A percentile compares a stretch with the other conserved stretches of the same genome.
These are phyloP conservation scores for Seira ritae DNA, from an alignment of 2,888 invertebrate genomes.

Conservation along the genomic window DNA sequence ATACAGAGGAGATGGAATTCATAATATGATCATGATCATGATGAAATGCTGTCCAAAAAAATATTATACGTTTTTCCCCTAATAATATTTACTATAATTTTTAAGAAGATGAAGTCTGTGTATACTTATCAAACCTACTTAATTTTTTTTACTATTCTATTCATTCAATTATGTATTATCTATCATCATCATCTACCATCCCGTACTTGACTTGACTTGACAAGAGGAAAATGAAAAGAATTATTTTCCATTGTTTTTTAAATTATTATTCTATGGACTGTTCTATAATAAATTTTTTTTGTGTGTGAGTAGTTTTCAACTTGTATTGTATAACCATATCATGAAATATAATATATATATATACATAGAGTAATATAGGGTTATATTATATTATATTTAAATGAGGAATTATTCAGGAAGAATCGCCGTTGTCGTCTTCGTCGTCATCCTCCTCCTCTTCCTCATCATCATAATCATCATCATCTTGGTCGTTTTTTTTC, in stretches of 20 bases:
- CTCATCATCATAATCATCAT: no score
- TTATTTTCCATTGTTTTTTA: no score
- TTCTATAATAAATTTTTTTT: constrained; percentile 23
- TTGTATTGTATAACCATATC: constrained; percentile 53
- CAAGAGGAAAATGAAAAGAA: no score
- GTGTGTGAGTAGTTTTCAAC: no score
- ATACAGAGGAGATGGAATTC: no score
- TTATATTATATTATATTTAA: no score
- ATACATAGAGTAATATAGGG: no score
- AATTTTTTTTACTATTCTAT: background rate
- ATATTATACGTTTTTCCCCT: constrained; percentile 9
- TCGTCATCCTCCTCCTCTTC: no score
- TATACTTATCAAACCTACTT: background rate
- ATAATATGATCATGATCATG: no score
- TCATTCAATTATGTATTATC: background rate
- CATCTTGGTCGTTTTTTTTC: no score
- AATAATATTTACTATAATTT: background rate
- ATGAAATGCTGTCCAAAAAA: background rate
- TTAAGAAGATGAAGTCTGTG: background rate
- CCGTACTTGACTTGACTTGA: background rate
- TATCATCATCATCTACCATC: background rate
- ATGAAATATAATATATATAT: constrained; percentile 37
- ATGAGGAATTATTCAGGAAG: no score
- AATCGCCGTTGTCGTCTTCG: no score
- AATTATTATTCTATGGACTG: constrained; percentile 13